phyloP scores from a whole-genome alignment of 2,797 vertebrate species.

The Notamacropus eugenii region DNA sequence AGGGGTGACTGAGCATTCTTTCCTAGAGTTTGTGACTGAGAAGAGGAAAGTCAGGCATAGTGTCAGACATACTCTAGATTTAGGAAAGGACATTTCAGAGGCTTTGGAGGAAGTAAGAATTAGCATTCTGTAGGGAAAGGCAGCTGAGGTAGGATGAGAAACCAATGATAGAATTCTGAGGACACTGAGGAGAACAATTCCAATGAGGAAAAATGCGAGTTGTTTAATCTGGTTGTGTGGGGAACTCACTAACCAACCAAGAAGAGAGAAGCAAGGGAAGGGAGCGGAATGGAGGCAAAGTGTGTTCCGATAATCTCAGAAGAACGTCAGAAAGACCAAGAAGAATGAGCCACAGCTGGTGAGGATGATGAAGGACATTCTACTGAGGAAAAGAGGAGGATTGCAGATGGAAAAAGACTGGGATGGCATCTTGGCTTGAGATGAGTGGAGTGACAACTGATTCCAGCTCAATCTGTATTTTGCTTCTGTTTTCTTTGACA shows the following conservation, averaged over 20 bases:
- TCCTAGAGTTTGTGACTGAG: not conserved
- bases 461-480: not conserved
- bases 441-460: not conserved
- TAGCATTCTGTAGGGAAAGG: not conserved
- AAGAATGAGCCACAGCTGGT: not conserved
- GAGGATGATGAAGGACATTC: not conserved
- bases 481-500: not conserved
- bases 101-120: not conserved
- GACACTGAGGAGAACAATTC: not conserved
- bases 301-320: not conserved
- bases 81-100: not conserved
- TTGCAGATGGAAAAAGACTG: not conserved
- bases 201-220: not conserved
- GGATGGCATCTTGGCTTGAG: not conserved
- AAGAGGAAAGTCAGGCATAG: not conserved
- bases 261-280: not conserved
- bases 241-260: not conserved
- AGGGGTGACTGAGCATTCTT: not conserved
- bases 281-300: not conserved
- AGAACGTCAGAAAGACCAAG: not conserved
- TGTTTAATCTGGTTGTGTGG: not conserved
- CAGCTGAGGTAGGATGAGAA: not conserved
- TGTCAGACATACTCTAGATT: not conserved
- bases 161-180: not conserved
- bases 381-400: not conserved